A percentile compares a stretch with the other conserved stretches of the same genome.
phyloP scores from a whole-genome alignment of 1,140 invertebrate genomes.

The Lycorma delicatula region DNA sequence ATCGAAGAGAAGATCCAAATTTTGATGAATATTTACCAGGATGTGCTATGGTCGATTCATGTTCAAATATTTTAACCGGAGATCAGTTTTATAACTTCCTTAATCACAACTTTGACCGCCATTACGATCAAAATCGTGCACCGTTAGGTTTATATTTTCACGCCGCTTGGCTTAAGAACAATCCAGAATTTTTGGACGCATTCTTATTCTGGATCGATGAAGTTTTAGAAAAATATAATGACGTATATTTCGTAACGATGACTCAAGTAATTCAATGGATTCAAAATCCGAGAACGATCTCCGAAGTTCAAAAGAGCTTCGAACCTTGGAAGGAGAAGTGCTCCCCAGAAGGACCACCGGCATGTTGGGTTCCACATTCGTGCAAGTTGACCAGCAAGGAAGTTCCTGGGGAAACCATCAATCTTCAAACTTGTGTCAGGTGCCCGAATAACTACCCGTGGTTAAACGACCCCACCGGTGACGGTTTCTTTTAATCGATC shows the following conservation, averaged over 20 bases:
- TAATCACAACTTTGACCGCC: slow-evolving; percentile 91
- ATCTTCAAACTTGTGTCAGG: slow-evolving; percentile 84
- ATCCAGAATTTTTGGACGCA: slow-evolving; percentile 85
- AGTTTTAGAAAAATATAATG: slow-evolving; percentile 74
- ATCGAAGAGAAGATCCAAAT: slow-evolving; percentile 81
- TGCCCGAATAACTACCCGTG: slow-evolving; percentile 93
- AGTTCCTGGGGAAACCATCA: slow-evolving; percentile 85
- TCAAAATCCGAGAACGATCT: slow-evolving; percentile 77
- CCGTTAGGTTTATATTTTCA: slow-evolving; percentile 92
- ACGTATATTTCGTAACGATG: slow-evolving; percentile 97
- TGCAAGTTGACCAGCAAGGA: slow-evolving; percentile 88
- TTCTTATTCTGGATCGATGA: slow-evolving; percentile 94
- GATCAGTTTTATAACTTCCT: slow-evolving; percentile 95
- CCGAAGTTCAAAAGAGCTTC: slow-evolving; percentile 82
- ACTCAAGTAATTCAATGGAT: slow-evolving; percentile 96
- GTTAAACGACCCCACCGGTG: slow-evolving; percentile 86
- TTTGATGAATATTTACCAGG: slow-evolving; percentile 88
- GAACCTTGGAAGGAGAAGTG: slow-evolving; percentile 93
- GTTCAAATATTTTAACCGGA: slow-evolving; percentile 84
- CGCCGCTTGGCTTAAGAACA: slow-evolving; percentile 91
- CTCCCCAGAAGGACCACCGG: slow-evolving; percentile 62
- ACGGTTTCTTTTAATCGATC: slow-evolving; percentile 65
- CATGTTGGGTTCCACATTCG: slow-evolving; percentile 79
- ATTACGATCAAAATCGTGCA: slow-evolving; percentile 89
- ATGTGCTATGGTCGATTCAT: slow-evolving; percentile 94